Percentiles rank a stretch among this genome's conserved stretches.
phyloP scores from a whole-genome alignment of 2,797 vertebrate species.

The Cossypha caffra region DNA sequence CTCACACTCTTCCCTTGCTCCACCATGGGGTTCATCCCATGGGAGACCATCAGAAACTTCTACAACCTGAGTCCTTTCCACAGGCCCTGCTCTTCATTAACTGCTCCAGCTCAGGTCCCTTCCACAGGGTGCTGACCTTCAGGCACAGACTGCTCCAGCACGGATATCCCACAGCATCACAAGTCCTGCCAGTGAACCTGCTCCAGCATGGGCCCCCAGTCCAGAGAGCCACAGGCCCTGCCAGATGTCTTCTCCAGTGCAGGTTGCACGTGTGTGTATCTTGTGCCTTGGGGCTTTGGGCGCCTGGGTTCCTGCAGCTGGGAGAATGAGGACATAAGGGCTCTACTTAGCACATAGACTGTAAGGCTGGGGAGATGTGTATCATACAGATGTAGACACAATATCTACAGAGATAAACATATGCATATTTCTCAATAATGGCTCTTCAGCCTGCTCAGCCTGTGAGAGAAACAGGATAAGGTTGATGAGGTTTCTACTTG shows the following conservation, averaged over 20 bases:
- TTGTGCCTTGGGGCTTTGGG: background rate
- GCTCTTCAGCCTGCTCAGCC: background rate
- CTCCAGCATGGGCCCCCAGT: too few relatives aligned
- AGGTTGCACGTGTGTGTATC: accelerated
- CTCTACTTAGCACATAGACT: background rate
- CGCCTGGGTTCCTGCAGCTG: background rate
- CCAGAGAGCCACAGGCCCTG: background rate
- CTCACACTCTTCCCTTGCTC: background rate
- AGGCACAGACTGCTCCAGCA: background rate
- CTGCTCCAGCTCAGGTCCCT: background rate
- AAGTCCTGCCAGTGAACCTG: background rate
- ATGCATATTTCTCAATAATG: background rate
- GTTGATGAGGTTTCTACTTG: background rate
- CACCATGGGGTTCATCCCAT: background rate
- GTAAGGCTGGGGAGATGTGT: background rate
- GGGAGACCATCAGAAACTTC: background rate
- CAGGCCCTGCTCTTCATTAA: too few relatives aligned
- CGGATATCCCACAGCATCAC: accelerated
- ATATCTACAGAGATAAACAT: background rate
- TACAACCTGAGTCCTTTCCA: background rate
- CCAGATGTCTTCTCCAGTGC: background rate
- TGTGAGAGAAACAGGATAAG: background rate
- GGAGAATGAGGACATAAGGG: background rate
- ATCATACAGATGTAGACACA: background rate
- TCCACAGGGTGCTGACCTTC: background rate